phyloP scores from a whole-genome alignment of 2,797 vertebrate species.

The Trachops cirrhosus region DNA sequence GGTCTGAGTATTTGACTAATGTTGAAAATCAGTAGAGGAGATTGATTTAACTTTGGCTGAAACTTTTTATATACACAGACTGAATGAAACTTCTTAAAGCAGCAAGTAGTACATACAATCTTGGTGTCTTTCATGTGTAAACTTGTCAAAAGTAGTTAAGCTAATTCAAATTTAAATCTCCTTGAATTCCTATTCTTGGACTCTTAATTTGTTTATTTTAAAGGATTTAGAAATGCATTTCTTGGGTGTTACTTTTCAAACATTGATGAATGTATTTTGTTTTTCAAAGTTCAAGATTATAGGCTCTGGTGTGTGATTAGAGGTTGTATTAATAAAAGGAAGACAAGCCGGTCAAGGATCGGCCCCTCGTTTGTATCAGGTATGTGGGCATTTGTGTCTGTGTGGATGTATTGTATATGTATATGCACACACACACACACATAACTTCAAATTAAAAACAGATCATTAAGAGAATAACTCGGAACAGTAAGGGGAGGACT shows the following conservation, averaged over 20 bases:
- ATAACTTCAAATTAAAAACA: conserved; percentile 45
- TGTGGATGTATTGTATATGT: conserved; percentile 36
- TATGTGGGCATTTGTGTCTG: conserved; percentile 60
- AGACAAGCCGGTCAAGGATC: conserved; percentile 50
- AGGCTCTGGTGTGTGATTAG: conserved; percentile 60
- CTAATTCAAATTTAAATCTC: conserved; percentile 81
- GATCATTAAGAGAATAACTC: conserved; percentile 48
- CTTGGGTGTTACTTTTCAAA: conserved; percentile 65
- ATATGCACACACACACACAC: neutral
- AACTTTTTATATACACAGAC: conserved; percentile 84
- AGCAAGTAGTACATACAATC: conserved; percentile 79
- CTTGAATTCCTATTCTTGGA: conserved; percentile 73
- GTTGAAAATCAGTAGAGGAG: conserved; percentile 89
- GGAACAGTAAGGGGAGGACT: neutral
- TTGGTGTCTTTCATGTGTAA: conserved; percentile 80
- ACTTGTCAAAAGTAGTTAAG: conserved; percentile 82
- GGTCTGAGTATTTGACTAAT: conserved; percentile 89
- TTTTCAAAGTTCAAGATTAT: conserved; percentile 68
- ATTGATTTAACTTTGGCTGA: conserved; percentile 89
- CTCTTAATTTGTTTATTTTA: conserved; percentile 77
- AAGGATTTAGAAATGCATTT: conserved; percentile 62
- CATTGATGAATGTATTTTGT: conserved; percentile 70
- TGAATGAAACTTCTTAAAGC: conserved; percentile 83
- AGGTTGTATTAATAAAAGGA: conserved; percentile 69
- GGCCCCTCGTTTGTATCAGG: conserved; percentile 57